Base-by-base conservation (phyloP, 2,888 invertebrate genomes). In the Melipona beecheii region DNA sequence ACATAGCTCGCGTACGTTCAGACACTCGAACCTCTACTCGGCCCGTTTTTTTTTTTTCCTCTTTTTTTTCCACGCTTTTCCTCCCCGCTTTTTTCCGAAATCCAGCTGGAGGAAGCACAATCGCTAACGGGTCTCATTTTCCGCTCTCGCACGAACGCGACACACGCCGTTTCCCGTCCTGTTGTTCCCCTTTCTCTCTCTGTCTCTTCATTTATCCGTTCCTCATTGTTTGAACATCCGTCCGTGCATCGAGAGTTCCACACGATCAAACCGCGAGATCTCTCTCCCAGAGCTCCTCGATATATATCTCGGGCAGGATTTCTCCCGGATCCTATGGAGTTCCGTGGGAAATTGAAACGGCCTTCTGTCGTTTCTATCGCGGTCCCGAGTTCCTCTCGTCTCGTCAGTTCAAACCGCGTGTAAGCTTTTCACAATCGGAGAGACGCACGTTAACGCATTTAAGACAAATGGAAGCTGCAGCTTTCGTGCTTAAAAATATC, bases 191-290 rank as follows among this genome's bases (percentile, higher is more conserved):
- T 68, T 6, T 36, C 36, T 36, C 36, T 64, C 27, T 36, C 65
- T 54, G 27, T 24, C 31, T 68, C 36, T 36, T 4, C 66, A 54
- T 58, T 81, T 72, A 68, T 72, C 72, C 72, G 43, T 27, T 81
- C 65, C 73, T 78, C 73, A 43, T 78, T 75, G 79, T 74, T 84
- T 84, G 75, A 74, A 31, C 62, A 75, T 36, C 65, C 68, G 43
- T 52, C n/a, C 65, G 49, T 60, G 74, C 60, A 75, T 75, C 49
- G 65, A 70, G 54, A 36, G 54, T 76, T 71, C 76, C 66, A 50
- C 62, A 52, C 69, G 75, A 54, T 71, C 62, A 43, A 36, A 50
- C 78, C 75, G 60, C 58, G 58, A 78, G 68, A 79, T 86, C 77
- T 81, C 69, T n/a, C 15, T n/a, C 2, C 9, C 36, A 36, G 9